phyloP scores from a whole-genome alignment of 2,113 vertebrate genomes.

The Oncorhynchus gorbuscha region DNA sequence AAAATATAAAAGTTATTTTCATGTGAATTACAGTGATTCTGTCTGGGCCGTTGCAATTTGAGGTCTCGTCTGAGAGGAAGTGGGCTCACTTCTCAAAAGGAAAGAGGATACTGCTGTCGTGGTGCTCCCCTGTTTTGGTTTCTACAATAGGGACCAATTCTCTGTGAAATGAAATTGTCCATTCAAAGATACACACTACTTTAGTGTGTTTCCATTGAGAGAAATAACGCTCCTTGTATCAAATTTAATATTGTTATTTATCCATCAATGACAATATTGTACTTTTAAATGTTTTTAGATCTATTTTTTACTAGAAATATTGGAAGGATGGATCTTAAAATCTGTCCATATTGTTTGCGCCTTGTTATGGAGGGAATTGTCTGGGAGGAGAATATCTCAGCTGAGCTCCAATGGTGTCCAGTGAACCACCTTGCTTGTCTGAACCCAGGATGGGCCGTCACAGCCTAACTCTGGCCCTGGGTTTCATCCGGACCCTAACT shows the following conservation, averaged over 20 bases:
- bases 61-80: conserved; percentile 7
- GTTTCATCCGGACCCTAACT: no score
- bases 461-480: no score
- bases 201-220: background rate
- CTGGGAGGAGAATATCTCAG: conserved; percentile 56
- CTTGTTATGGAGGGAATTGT: conserved; percentile 48
- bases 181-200: background rate
- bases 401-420: conserved; percentile 70
- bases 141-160: background rate
- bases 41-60: conserved; percentile 11
- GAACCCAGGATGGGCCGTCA: background rate
- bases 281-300: background rate
- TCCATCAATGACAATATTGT: background rate
- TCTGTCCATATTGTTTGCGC: conserved; percentile 55
- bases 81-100: background rate
- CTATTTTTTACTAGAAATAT: background rate
- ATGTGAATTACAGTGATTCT: background rate
- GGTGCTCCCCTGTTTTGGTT: background rate
- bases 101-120: background rate
- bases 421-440: conserved; percentile 4
- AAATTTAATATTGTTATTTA: background rate
- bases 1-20: background rate
- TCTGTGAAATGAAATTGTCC: conserved; percentile 17
- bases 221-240: background rate
- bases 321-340: conserved; percentile 52